Conservation (phyloP, 2,888 invertebrate species). For the Drosophila paramelanica region DNA sequence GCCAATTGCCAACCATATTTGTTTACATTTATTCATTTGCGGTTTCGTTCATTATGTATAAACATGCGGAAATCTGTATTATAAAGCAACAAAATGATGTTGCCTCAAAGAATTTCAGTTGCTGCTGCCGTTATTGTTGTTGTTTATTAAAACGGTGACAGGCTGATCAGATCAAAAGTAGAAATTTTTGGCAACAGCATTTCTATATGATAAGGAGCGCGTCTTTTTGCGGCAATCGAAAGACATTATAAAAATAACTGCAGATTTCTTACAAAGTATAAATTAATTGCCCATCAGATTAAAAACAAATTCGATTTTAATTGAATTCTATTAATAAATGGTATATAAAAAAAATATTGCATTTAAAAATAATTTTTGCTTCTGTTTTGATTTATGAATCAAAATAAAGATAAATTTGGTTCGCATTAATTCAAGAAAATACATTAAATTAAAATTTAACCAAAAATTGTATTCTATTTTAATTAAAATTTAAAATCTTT, state of each 20-base stretch:
- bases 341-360: neutral
- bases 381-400: too few species aligned
- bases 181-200: conserved; percentile 22
- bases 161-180: conserved; percentile 17
- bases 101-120: conserved; percentile 24
- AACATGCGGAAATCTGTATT: conserved; percentile 42
- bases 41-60: conserved; percentile 35
- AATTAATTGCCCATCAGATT: neutral
- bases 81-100: conserved; percentile 21
- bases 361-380: neutral
- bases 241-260: neutral
- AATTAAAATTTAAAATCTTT: too few species aligned
- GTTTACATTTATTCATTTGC: conserved; percentile 53
- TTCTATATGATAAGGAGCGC: neutral
- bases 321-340: neutral
- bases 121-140: conserved; percentile 24
- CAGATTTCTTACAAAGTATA: neutral
- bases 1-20: conserved; percentile 53
- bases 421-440: neutral
- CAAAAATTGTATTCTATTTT: too few species aligned
- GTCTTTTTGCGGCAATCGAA: neutral
- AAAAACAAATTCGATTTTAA: neutral
- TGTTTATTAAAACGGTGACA: conserved; percentile 39
- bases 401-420: neutral
- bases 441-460: too few species aligned